These are phyloP conservation scores for Brotula barbata DNA, from an alignment of 2,797 vertebrate genomes.

Conservation along the genomic window DNA sequence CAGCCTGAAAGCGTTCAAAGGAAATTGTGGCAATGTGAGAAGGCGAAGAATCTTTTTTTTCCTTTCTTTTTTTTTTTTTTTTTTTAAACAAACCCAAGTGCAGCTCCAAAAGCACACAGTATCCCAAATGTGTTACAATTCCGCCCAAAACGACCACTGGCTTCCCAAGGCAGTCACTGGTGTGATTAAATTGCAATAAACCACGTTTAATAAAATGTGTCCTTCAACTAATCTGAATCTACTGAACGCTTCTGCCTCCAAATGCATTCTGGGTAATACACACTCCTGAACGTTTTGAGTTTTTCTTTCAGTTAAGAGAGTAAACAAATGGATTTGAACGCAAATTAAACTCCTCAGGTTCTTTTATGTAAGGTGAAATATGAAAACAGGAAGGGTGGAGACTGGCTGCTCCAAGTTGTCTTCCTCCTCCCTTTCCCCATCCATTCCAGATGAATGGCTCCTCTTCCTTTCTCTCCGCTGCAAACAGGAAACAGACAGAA, in stretches of 20 bases:
- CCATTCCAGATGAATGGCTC: conserved; percentile 56
- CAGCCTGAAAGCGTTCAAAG: conserved; percentile 75
- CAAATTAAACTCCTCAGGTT: conserved; percentile 49
- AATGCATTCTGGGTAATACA: conserved; percentile 5
- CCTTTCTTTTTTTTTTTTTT: too few relatives aligned
- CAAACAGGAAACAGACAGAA: conserved; percentile 68
- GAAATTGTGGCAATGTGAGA: conserved; percentile 64
- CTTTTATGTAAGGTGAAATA: conserved; percentile 46
- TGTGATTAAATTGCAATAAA: neutral
- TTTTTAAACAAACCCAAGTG: conserved; percentile 50
- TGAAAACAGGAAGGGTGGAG: conserved; percentile 38
- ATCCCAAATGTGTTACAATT: conserved; percentile 9
- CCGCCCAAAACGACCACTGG: conserved; percentile 3
- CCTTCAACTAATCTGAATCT: neutral
- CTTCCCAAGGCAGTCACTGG: neutral
- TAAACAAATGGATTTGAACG: conserved; percentile 22
- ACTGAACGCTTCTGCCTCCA: neutral
- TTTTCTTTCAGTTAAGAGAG: conserved; percentile 20
- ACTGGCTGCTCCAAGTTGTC: conserved; percentile 54
- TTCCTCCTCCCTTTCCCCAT: conserved; percentile 57
- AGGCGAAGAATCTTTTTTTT: conserved; percentile 41
- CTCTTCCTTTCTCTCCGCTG: conserved; percentile 44
- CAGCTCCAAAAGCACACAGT: conserved; percentile 45
- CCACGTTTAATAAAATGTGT: neutral
- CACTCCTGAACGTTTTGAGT: too few relatives aligned